Evolutionary conservation across 2,797 vertebrate genomes (phyloP), one percentile per base, ranked within the genome.

Genomic region (Eulemur mongoz): DNA sequence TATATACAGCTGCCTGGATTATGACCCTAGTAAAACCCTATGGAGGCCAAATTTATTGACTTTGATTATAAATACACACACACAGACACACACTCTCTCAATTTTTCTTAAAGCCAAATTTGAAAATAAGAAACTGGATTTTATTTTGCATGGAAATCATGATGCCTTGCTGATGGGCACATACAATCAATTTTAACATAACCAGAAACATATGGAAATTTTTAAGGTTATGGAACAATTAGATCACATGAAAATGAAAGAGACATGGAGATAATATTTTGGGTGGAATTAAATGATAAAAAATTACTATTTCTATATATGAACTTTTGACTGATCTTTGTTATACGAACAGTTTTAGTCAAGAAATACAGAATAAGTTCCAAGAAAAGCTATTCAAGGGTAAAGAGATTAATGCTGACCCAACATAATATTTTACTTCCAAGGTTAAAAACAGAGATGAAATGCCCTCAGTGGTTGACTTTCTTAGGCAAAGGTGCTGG

Each of bases 1-100:
- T 95, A 79, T 96, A 45, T 91, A 83, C 48, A 95, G 79, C 79
- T 97, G 70, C 35, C 45, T 94, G 80, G 23, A 93, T 91, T 95
- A 79, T 81, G 30, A 40, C 22, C 92, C 2, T 13, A 75, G 48
- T 61, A 90, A 95, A 96, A 79, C 54, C 14, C 20, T 54, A 73
- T 27, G 27, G 65, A 93, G 12, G 78, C 7, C 7, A 93, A 40
- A 73, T 82, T 90, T 96, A 93, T 54, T 86, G 22, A 87, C 40
- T 89, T 87, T 80, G 69, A 69, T 17, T 65, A 59, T 32, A 15
- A 18, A 45, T 8, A 14, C 40, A 50, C 20, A 22, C 52, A 54
- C 2, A 54, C 52, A 52, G 3, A 57, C 54, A 10, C 17, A 7
- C 17, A 2, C 22, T 10, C 22, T 11, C 10, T 61, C 12, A 88